These are phyloP conservation scores for Sinonovacula constricta DNA, from an alignment of 1,140 invertebrate genomes.

Conservation along the genomic window DNA sequence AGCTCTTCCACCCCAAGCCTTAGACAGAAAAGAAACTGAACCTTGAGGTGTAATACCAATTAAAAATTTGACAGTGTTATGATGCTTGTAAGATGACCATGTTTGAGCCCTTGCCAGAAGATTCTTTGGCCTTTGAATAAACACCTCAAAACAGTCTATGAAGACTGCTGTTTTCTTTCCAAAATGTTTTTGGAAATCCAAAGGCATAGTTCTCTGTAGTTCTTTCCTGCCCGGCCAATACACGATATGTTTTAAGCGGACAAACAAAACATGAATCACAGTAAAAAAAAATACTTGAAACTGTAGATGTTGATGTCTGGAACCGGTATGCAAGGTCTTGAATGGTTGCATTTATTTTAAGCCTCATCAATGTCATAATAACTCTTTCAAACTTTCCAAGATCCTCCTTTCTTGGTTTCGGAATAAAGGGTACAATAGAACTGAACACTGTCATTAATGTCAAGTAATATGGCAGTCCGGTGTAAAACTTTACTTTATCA, in stretches of 20 bases:
- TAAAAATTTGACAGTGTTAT: constrained; percentile 52
- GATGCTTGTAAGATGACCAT: constrained; percentile 15
- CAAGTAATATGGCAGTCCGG: constrained; percentile 15
- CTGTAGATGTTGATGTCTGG: constrained; percentile 3
- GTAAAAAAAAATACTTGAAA: constrained; percentile 28
- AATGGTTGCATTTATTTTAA: constrained; percentile 14
- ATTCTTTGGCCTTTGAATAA: background rate
- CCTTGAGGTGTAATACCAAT: constrained; percentile 35
- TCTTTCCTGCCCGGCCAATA: constrained; percentile 39
- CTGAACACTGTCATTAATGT: constrained; percentile 3
- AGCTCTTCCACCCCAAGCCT: constrained; percentile 23
- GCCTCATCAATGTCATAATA: constrained; percentile 24
- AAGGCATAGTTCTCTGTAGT: constrained; percentile 20
- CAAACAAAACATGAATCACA: constrained; percentile 20
- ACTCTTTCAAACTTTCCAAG: constrained; percentile 10
- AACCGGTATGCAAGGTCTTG: constrained; percentile 23
- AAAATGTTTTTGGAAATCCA: no score
- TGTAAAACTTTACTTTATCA: constrained; percentile 23
- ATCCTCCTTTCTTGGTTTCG: background rate
- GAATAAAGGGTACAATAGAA: background rate
- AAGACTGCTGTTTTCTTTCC: constrained; percentile 40
- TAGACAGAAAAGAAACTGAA: constrained; percentile 18
- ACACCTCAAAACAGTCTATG: constrained; percentile 60
- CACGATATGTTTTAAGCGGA: constrained; percentile 15
- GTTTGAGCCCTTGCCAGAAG: constrained; percentile 17